Evolutionary conservation across 2,797 vertebrate species (phyloP), one percentile per base, ranked within the genome.

Genomic region (Busarellus nigricollis): DNA sequence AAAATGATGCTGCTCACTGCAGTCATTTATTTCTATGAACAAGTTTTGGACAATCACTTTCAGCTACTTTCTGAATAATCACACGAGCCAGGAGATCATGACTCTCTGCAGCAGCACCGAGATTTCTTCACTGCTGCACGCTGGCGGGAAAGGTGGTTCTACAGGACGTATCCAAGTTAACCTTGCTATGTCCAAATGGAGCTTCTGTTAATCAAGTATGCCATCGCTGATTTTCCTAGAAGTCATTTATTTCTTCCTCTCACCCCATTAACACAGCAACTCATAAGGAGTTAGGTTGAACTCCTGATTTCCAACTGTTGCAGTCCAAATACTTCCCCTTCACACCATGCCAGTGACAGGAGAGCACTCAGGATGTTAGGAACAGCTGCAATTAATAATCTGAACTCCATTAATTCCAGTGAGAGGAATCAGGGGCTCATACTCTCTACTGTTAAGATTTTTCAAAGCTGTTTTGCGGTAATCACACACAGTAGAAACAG

Each of bases 111-210:
- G 33, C 40, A 52, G 13, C n/a, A 16, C 38, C 5, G 26, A 84
- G 35, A 45, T 10, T 37, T 54, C 66, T 28, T n/a, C 37, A 8
- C 24, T 15, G 38, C 57, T 42, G 20, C n/a, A 26, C 0, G 0
- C 6, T 33, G 10, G 10, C 25, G 54, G 54, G 21, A 76, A 65
- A 62, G 15, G 29, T n/a, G 31, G 6, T 42, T 44, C 29, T 1
- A 44, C 42, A 29, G 40, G 33, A 63, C 10, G 3, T 3, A 9
- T 1, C 78, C 24, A 67, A 12, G 40, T 33, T 28, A 35, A 35
- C 22, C 57, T 35, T 45, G 15, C 2, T 9, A 1, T 0, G 11
- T 9, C 20, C 62, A 49, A 55, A 25, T 0, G 2, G 10, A 73
- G 40, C 12, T 28, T 33, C 18, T 37, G n/a, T 25, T 62, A 44